Base-by-base conservation (phyloP, 2,797 vertebrate species). In the Cetoscarus ocellatus region DNA sequence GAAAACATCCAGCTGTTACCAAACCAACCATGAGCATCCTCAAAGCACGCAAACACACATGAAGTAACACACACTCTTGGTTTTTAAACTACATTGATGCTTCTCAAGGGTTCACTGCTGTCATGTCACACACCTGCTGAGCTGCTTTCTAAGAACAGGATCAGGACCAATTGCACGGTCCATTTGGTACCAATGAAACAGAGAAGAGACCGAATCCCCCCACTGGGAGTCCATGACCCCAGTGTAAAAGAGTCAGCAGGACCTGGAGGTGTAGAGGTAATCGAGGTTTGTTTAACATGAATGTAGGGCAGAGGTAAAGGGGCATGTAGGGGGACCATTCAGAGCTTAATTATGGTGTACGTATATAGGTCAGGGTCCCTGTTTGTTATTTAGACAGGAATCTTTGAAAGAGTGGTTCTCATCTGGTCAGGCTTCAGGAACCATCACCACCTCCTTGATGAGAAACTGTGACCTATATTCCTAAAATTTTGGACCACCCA, bases 1-100 rank as follows among this genome's bases (percentile, higher is more conserved):
- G 60, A 96, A 93, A 75, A 95, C 94, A 36, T 87, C 81, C 83
- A 87, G 79, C 80, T 85, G 79, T 74, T 77, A 64, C 67, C 69
- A 81, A 82, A 76, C 61, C 60, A 86, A 80, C 67, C 95, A 93
- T 1, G 93, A 92, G 8, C 94, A 93, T 0, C 65, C 67, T 73
- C 58, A 60, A 71, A 52, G 43, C 50, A 51, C 5, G 34, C 49
- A 54, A 27, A 35, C 50, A 35, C 35, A 27, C 35, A 1, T 8
- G 7, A 35, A 51, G 7, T 11, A 56, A 63, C 18, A 56, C 69
- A 49, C 18, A 49, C 27, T 27, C 27, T 27, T 27, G 27, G 57
- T 47, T 50, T 53, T 66, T n/a, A 64, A 42, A 49, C 74, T 66
- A 70, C 35, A 65, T 81, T 73, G 84, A 45, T 58, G 61, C 69